Base-by-base conservation (phyloP, 2,797 vertebrate species). In the Cetoscarus ocellatus region DNA sequence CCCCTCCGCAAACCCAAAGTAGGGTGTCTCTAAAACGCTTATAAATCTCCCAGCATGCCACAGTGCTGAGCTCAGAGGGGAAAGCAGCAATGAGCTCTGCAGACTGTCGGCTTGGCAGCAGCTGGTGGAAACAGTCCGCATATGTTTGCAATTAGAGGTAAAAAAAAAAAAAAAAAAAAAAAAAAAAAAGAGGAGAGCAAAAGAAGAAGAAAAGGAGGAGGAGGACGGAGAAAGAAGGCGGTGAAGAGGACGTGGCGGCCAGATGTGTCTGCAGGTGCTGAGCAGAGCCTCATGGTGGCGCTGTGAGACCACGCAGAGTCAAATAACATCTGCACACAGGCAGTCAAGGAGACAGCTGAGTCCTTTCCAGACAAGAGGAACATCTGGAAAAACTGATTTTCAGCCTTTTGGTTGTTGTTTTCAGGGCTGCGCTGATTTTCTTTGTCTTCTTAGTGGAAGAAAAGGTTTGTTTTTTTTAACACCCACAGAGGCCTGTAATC, bases 131-230 rank as follows among this genome's bases (percentile, higher is more conserved):
- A 96, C 94, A 57, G 92, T 75, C 76, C 48, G 36, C 91, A 92
- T 92, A 88, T 93, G 92, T 91, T 91, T 91, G 85, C 51, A 88
- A 95, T 97, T 95, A 96, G 94, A 93, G 91, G 93, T 91, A 94
- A 93, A 92, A 95, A 92, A 90, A 60, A 61, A n/a, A n/a, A n/a
- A n/a, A n/a, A n/a, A n/a, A n/a, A n/a, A n/a, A n/a, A 94, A 93
- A 92, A 95, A 92, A 90, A 44, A 35, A 53, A 92, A 70, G 36
- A 57, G 50, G 61, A 68, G 75, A 82, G 79, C 75, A 60, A 69
- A 38, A 39, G 66, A 43, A 17, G 50, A 35, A 43, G 48, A 64
- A 47, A 66, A 27, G 65, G 51, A 51, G 61, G 49, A 10, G 35
- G 52, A 15, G 35, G 43, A 13, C 34, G 15, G 17, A 14, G 34